Conservation (phyloP, 1,140 invertebrate genomes). For the fruit fly (Drosophila melanogaster) region DNA sequence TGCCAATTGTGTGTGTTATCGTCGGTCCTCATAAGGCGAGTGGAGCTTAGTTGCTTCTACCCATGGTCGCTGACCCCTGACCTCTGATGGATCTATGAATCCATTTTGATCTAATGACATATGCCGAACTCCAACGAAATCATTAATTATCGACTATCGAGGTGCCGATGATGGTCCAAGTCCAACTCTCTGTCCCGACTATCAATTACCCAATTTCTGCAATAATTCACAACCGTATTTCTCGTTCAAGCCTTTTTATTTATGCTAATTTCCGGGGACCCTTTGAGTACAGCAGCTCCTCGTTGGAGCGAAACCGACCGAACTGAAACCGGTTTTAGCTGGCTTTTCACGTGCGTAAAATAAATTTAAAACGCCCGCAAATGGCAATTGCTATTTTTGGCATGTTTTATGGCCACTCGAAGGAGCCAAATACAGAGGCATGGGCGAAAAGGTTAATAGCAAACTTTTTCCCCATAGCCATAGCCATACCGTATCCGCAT, state of each 20-base stretch:
- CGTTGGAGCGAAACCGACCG: background rate
- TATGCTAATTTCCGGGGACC: slow-evolving; percentile 59
- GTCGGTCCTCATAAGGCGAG: slow-evolving; percentile 12
- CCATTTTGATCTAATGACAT: slow-evolving; percentile 50
- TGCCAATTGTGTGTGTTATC: slow-evolving; percentile 47
- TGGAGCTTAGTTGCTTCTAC: background rate
- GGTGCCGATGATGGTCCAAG: slow-evolving; percentile 27
- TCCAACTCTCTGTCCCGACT: slow-evolving; percentile 11
- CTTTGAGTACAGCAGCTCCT: background rate
- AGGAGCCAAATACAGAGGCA: slow-evolving; percentile 5
- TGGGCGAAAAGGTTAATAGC: slow-evolving; percentile 69
- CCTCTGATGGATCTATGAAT: slow-evolving; percentile 18
- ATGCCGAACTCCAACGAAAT: slow-evolving; percentile 31
- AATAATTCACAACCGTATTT: slow-evolving; percentile 30
- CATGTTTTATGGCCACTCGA: slow-evolving; percentile 64
- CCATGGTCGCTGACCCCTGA: slow-evolving; percentile 32
- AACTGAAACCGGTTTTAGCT: slow-evolving; percentile 29
- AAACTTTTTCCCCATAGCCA: slow-evolving; percentile 41
- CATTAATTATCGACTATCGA: slow-evolving; percentile 63
- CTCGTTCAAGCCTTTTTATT: slow-evolving; percentile 21
- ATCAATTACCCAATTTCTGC: slow-evolving; percentile 51
- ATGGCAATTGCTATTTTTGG: slow-evolving; percentile 73
- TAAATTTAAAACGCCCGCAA: slow-evolving; percentile 64
- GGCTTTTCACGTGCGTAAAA: slow-evolving; percentile 72
- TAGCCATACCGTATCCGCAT: background rate